Percentiles rank a stretch among this genome's conserved stretches.
Evolutionary conservation across 2,797 vertebrate species (phyloP).

Genomic region (Enteromius trimaculatus): DNA sequence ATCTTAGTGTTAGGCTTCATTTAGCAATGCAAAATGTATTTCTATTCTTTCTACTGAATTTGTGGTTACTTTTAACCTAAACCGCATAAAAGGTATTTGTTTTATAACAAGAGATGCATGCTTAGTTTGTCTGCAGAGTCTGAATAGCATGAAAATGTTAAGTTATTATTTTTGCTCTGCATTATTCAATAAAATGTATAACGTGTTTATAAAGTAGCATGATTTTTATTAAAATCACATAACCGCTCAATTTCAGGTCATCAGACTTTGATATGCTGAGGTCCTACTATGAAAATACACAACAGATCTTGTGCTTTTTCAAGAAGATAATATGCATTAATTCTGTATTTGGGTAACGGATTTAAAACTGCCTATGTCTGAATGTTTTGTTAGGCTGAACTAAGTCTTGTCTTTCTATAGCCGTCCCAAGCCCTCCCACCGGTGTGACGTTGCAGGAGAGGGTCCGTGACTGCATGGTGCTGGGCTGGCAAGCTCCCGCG

Average conservation of each 20-base stretch:
- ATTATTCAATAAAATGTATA: background rate
- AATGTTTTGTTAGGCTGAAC: conserved; percentile 30
- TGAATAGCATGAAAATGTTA: background rate
- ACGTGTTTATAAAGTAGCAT: background rate
- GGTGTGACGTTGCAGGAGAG: conserved; percentile 86
- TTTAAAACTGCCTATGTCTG: background rate
- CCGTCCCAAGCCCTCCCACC: conserved; percentile 81
- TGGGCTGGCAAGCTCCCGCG: conserved; percentile 87
- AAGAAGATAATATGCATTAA: background rate
- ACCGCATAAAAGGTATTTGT: background rate
- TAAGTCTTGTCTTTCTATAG: conserved; percentile 67
- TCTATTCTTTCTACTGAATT: background rate
- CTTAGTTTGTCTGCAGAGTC: background rate
- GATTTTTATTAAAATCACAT: background rate
- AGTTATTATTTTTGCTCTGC: background rate
- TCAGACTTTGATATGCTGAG: background rate
- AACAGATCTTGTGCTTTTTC: background rate
- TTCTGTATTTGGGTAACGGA: background rate
- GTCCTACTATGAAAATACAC: background rate
- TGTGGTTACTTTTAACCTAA: background rate
- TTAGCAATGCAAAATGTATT: background rate
- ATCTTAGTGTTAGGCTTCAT: background rate
- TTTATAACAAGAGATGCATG: background rate
- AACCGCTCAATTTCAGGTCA: background rate
- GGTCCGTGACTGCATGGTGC: conserved; percentile 87